These are phyloP conservation scores for Brachycybe producta DNA, from an alignment of 2,888 invertebrate genomes.

Conservation along the genomic window DNA sequence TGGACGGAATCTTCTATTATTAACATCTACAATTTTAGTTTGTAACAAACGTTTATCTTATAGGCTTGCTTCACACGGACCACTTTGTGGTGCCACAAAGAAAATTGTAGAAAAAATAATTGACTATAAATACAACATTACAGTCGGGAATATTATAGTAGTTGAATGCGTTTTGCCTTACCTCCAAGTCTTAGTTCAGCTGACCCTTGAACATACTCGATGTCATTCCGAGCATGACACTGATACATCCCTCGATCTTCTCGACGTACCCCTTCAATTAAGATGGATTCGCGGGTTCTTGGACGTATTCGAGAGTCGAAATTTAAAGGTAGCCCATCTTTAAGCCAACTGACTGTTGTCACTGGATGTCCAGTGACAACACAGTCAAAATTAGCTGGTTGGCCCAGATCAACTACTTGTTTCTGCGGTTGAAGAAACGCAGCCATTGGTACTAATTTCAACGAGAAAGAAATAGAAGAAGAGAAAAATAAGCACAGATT, in stretches of 20 bases:
- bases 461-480: too few relatives aligned
- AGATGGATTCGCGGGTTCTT: slow-evolving; percentile 23
- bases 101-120: too few relatives aligned
- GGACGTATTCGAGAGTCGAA: slow-evolving; percentile 16
- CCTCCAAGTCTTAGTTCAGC: slow-evolving; percentile 51
- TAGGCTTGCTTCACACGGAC: too few relatives aligned
- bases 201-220: slow-evolving; percentile 49
- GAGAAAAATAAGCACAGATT: too few relatives aligned
- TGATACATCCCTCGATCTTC: slow-evolving; percentile 37
- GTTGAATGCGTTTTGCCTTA: too few relatives aligned
- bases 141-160: too few relatives aligned
- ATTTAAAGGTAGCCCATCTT: slow-evolving; percentile 23
- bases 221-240: slow-evolving; percentile 27
- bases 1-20: too few relatives aligned
- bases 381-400: slow-evolving; percentile 26
- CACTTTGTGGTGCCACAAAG: too few relatives aligned
- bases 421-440: slow-evolving; percentile 16
- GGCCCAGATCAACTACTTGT: slow-evolving; percentile 37
- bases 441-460: slow-evolving; percentile 15
- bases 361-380: slow-evolving; percentile 24
- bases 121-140: too few relatives aligned
- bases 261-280: slow-evolving; percentile 30
- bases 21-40: too few relatives aligned
- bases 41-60: too few relatives aligned
- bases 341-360: slow-evolving; percentile 22